phyloP scores from a whole-genome alignment of 1,140 invertebrate species.

The Grapholita molesta region DNA sequence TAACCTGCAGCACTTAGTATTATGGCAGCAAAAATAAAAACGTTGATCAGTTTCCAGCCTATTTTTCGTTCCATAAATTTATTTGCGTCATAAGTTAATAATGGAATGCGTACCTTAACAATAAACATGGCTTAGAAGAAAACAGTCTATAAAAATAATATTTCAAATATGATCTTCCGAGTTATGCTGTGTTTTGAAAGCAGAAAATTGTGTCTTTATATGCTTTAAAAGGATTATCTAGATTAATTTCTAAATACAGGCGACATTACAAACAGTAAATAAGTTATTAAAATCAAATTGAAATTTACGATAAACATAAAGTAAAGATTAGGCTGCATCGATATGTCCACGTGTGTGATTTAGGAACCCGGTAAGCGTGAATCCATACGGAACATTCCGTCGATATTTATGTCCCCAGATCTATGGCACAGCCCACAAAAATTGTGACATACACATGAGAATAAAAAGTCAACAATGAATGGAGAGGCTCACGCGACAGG shows the following conservation, averaged over 20 bases:
- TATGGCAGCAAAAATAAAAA: no score
- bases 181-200: slow-evolving; percentile 35
- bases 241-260: slow-evolving; percentile 52
- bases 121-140: slow-evolving; percentile 13
- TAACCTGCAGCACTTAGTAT: not conserved
- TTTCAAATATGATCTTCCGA: slow-evolving; percentile 21
- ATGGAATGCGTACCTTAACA: not conserved
- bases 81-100: not conserved
- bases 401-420: slow-evolving; percentile 56
- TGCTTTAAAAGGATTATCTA: slow-evolving; percentile 45
- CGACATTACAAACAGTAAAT: slow-evolving; percentile 51
- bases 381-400: slow-evolving; percentile 50
- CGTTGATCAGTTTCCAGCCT: not conserved
- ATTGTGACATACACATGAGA: slow-evolving; percentile 61
- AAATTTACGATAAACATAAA: slow-evolving; percentile 72
- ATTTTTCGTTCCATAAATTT: not conserved
- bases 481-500: slow-evolving; percentile 44
- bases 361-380: slow-evolving; percentile 44
- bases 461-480: slow-evolving; percentile 67
- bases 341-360: slow-evolving; percentile 46
- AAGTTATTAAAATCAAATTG: slow-evolving; percentile 72
- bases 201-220: slow-evolving; percentile 36
- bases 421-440: slow-evolving; percentile 49
- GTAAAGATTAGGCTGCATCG: slow-evolving; percentile 56
- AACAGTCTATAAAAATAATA: slow-evolving; percentile 21